Percentiles rank a stretch among this genome's conserved stretches.
Conservation (phyloP, 2,797 vertebrate species). For the Siniperca obscura region DNA sequence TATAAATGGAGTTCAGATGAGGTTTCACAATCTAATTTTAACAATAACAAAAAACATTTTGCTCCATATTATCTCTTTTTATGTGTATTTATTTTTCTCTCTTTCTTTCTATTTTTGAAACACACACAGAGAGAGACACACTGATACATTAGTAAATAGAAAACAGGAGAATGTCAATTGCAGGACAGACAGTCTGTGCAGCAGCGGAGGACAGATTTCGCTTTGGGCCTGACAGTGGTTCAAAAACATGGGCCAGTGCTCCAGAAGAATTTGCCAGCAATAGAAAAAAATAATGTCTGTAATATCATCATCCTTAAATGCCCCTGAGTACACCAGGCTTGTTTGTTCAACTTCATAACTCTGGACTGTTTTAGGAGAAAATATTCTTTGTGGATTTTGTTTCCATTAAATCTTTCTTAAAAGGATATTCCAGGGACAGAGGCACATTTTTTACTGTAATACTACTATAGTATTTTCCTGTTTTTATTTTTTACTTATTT, state of each 20-base stretch:
- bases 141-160: conserved; percentile 33
- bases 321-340: not conserved
- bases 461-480: not conserved
- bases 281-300: conserved; percentile 20
- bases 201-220: conserved; percentile 38
- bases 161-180: conserved; percentile 26
- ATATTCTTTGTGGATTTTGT: conserved; percentile 13
- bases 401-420: not conserved
- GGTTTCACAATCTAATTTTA: not conserved
- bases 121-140: conserved; percentile 15
- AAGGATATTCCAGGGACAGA: not conserved
- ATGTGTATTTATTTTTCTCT: conserved; percentile 25
- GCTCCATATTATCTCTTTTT: conserved; percentile 55
- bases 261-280: conserved; percentile 55
- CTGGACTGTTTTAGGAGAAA: conserved; percentile 10
- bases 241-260: conserved; percentile 59
- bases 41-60: not conserved
- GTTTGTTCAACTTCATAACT: conserved; percentile 23
- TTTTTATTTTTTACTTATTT: not conserved
- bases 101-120: conserved; percentile 27
- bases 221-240: conserved; percentile 57
- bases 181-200: conserved; percentile 10
- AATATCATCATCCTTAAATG: conserved; percentile 40
- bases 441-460: not conserved
- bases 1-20: not conserved